phyloP scores from a whole-genome alignment of 2,113 vertebrate species.

The Boleophthalmus pectinirostris region DNA sequence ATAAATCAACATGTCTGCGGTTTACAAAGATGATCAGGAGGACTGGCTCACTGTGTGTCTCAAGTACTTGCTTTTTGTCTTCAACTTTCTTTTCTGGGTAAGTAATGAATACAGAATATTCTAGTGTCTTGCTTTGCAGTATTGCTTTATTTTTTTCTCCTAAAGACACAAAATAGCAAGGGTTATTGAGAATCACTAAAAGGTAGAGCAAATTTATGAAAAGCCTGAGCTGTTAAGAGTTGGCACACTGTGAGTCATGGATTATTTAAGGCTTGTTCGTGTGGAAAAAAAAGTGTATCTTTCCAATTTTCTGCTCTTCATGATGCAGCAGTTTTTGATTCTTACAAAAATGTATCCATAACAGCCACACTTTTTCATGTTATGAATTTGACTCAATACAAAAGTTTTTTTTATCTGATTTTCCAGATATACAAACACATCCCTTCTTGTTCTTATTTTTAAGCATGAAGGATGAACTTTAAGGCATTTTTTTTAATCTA shows the following conservation, averaged over 20 bases:
- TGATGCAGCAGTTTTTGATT: slow-evolving; percentile 27
- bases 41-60: slow-evolving; percentile 83
- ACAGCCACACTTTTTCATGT: background rate
- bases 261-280: slow-evolving; percentile 51
- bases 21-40: slow-evolving; percentile 77
- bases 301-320: slow-evolving; percentile 27
- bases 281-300: slow-evolving; percentile 33
- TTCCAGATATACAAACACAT: background rate
- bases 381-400: background rate
- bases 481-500: slow-evolving; percentile 69
- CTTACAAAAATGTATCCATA: background rate
- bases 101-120: slow-evolving; percentile 37
- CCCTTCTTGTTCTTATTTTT: slow-evolving; percentile 22
- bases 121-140: background rate
- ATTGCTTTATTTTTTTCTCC: no score
- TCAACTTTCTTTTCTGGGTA: slow-evolving; percentile 91
- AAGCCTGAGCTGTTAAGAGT: slow-evolving; percentile 41
- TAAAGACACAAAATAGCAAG: background rate
- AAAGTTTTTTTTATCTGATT: background rate
- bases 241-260: slow-evolving; percentile 42
- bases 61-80: slow-evolving; percentile 86
- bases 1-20: slow-evolving; percentile 71
- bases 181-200: background rate
- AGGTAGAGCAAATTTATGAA: background rate
- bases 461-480: slow-evolving; percentile 23